phyloP scores from a whole-genome alignment of 2,113 vertebrate genomes.

The Anolis carolinensis region DNA sequence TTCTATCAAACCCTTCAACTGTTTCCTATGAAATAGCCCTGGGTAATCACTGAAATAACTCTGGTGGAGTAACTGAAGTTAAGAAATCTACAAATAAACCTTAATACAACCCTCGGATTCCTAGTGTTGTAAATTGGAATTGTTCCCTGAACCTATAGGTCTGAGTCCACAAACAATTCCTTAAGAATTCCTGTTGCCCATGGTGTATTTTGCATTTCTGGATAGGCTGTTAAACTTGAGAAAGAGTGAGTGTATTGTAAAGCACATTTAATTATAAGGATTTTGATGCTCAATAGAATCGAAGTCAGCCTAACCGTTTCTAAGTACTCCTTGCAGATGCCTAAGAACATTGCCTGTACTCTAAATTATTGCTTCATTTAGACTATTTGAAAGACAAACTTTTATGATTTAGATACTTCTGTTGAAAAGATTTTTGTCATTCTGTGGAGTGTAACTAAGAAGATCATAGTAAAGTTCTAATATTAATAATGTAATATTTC shows the following conservation, averaged over 20 bases:
- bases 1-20: no score
- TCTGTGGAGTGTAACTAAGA: constrained; percentile 29
- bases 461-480: background rate
- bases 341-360: constrained; percentile 54
- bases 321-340: constrained; percentile 62
- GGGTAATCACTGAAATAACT: no score
- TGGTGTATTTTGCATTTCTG: constrained; percentile 34
- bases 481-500: background rate
- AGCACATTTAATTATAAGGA: constrained; percentile 48
- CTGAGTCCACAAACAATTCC: no score
- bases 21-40: no score
- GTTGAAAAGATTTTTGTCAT: constrained; percentile 10
- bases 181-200: constrained; percentile 8
- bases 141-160: no score
- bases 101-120: no score
- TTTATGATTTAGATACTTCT: constrained; percentile 44
- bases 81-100: no score
- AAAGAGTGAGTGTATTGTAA: background rate
- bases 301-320: constrained; percentile 69
- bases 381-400: constrained; percentile 38
- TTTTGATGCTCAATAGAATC: constrained; percentile 63
- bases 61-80: no score
- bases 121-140: no score
- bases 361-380: constrained; percentile 34
- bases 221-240: constrained; percentile 3